Evolutionary conservation across 2,888 invertebrate species (phyloP), one percentile per base, ranked within the genome.

Genomic region (Aplocera efformata): DNA sequence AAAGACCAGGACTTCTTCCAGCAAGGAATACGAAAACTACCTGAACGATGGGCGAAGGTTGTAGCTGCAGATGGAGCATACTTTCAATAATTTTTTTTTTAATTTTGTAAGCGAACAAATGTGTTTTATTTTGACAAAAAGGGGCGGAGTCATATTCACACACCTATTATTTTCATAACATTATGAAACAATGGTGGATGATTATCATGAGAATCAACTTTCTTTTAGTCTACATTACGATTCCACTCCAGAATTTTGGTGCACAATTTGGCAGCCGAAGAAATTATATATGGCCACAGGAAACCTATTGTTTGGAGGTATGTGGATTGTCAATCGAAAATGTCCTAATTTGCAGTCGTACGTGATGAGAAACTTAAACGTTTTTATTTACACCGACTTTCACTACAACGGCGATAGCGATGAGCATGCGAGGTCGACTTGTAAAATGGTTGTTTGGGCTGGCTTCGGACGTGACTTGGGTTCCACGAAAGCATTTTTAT

Each of bases 381-480:
- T 64, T 69, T 65, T 64, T 69, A 60, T 67, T 56, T 59, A 60
- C 55, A 48, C 47, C 49, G 41, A 69, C 69, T 70, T 70, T 70
- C 70, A 67, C 70, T 67, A 42, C 44, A 53, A 50, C 39, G 36
- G 41, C 51, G 42, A 50, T 41, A 38, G 41, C 51, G 42, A 49
- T 36, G 45, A 36, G 51, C 48, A 54, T 47, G 50, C 53, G 53
- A 60, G 60, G 60, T 62, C 58, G 48, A 56, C 11, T 43, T 48
- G 52, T 57, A 53, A 47, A 35, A 37, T 43, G 53, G 56, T 60
- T 57, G 53, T 56, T 49, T 46, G 40, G 35, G 31, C 34, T 36
- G 32, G 31, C 32, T 11, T 47, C 22, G 45, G 33, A 66, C 66
- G 61, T 63, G 63, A 60, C 59, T 40, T 52, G 43, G 49, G 27